Conservation (phyloP, 1,140 invertebrate genomes). For the Apis florea region DNA sequence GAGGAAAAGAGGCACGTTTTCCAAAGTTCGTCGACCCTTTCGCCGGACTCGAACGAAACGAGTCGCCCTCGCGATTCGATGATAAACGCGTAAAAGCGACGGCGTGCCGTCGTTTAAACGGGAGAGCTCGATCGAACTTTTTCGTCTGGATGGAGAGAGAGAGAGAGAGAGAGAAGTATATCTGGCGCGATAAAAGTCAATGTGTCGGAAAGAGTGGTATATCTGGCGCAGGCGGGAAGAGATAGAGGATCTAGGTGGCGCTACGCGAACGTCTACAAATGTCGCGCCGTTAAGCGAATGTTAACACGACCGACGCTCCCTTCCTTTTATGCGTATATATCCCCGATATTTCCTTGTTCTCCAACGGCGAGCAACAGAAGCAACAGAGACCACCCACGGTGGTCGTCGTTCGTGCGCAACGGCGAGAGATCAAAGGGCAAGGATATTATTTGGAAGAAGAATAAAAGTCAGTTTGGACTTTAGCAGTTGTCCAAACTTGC, state of each 20-base stretch:
- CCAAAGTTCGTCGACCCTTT: background rate
- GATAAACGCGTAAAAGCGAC: too few relatives aligned
- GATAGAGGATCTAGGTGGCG: background rate
- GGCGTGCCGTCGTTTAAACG: too few relatives aligned
- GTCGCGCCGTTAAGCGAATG: conserved; percentile 25
- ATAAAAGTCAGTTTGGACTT: conserved; percentile 36
- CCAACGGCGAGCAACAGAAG: too few relatives aligned
- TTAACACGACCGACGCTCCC: background rate
- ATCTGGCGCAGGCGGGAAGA: background rate
- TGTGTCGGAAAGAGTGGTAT: conserved; percentile 28
- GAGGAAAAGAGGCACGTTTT: too few relatives aligned
- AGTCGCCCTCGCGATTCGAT: too few relatives aligned
- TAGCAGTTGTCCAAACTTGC: too few relatives aligned
- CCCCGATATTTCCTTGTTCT: background rate
- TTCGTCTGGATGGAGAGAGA: background rate
- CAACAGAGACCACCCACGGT: too few relatives aligned
- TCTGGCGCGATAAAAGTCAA: conserved; percentile 37
- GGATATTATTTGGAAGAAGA: conserved; percentile 35
- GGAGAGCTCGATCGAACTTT: background rate
- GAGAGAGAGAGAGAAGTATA: conserved; percentile 16
- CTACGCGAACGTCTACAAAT: conserved; percentile 25
- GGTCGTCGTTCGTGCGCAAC: too few relatives aligned
- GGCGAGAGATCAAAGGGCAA: background rate
- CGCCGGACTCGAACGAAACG: too few relatives aligned
- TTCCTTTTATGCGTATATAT: background rate